phyloP scores from a whole-genome alignment of 2,888 invertebrate species.

The Petrolisthes cinctipes region DNA sequence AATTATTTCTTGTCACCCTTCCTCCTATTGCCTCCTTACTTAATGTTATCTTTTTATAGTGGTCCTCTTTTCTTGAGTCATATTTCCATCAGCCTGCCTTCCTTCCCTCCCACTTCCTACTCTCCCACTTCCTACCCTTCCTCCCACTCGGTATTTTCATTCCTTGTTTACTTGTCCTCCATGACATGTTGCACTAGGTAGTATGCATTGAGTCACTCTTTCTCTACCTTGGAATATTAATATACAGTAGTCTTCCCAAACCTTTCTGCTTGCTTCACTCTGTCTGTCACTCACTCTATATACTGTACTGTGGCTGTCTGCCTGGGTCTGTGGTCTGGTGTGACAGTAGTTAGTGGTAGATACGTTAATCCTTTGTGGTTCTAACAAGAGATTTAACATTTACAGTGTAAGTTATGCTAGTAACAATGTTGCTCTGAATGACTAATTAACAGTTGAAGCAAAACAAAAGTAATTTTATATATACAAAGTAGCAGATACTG shows the following conservation, averaged over 20 bases:
- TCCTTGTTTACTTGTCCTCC: no score
- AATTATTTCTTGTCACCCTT: no score
- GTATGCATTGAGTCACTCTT: no score
- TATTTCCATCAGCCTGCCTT: neutral
- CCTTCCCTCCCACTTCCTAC: neutral
- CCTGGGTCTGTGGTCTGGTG: neutral
- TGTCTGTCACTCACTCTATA: no score
- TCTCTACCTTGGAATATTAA: no score
- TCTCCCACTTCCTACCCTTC: neutral
- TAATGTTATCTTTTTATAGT: neutral
- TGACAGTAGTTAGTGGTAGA: conserved; percentile 4
- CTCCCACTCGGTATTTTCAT: neutral
- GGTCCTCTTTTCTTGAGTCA: neutral
- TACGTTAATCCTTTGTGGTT: neutral
- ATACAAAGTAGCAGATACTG: no score
- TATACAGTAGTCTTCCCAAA: no score
- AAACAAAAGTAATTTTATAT: no score
- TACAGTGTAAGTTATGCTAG: neutral
- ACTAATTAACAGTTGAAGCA: no score
- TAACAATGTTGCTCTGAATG: neutral
- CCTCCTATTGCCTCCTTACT: no score
- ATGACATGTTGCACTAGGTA: no score
- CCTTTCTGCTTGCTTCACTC: no score
- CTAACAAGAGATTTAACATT: conserved; percentile 1
- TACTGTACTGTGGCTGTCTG: neutral